Conservation (phyloP, 2,888 invertebrate genomes). For the Pharmacophagus antenor region DNA sequence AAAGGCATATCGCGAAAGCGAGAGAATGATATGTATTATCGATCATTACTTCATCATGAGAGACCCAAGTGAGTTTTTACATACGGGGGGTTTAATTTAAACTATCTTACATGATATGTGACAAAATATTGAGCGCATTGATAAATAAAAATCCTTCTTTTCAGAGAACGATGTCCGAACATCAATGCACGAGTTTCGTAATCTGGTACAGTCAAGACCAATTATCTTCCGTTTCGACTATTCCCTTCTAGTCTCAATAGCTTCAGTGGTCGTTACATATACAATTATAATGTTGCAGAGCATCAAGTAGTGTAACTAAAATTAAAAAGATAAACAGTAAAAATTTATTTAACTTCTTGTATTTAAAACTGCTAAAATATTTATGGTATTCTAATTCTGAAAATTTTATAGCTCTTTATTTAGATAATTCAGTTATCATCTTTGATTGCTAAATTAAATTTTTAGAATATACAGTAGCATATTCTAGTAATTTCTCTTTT, state of each 20-base stretch:
- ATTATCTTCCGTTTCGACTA: slow-evolving; percentile 56
- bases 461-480: too few relatives aligned
- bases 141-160: too few relatives aligned
- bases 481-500: too few relatives aligned
- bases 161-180: slow-evolving; percentile 47
- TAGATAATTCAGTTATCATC: too few relatives aligned
- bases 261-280: slow-evolving; percentile 63
- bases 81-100: too few relatives aligned
- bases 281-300: slow-evolving; percentile 64
- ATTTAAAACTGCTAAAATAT: too few relatives aligned
- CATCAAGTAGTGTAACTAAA: slow-evolving; percentile 29
- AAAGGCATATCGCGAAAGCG: slow-evolving; percentile 49
- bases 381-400: too few relatives aligned
- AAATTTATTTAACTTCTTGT: too few relatives aligned
- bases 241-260: slow-evolving; percentile 53
- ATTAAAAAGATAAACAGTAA: slow-evolving; percentile 4
- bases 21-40: slow-evolving; percentile 49
- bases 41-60: slow-evolving; percentile 57
- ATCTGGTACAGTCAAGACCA: slow-evolving; percentile 49
- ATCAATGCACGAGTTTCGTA: slow-evolving; percentile 46
- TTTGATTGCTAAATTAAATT: too few relatives aligned
- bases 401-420: too few relatives aligned
- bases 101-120: too few relatives aligned
- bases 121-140: too few relatives aligned
- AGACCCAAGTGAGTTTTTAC: slow-evolving; percentile 48